A percentile compares a stretch with the other conserved stretches of the same genome.
phyloP scores from a whole-genome alignment of 1,140 invertebrate genomes.

The Bombus confusus region DNA sequence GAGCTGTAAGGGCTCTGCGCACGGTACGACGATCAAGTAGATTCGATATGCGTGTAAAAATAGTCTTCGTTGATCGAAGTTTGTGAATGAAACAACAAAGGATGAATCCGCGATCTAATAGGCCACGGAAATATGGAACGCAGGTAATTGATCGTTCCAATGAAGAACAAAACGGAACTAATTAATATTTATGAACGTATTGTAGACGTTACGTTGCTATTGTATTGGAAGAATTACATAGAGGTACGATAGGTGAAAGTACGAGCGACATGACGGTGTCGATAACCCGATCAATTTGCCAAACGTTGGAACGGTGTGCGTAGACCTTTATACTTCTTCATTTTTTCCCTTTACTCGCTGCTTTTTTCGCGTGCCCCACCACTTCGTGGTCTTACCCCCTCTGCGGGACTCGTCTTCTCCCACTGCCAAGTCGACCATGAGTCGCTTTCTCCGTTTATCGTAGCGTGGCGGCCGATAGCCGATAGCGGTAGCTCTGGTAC shows the following conservation, averaged over 20 bases:
- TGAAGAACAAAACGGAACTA: neutral
- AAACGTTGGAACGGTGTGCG: neutral
- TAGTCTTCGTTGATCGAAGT: neutral
- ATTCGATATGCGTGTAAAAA: neutral
- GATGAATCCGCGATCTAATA: neutral
- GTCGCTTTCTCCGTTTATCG: conserved; percentile 64
- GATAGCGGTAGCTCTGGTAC: conserved; percentile 64
- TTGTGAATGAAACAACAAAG: neutral
- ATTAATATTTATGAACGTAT: neutral
- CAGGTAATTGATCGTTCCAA: neutral
- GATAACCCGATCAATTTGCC: neutral
- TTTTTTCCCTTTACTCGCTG: conserved; percentile 1
- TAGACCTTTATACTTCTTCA: neutral
- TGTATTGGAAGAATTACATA: neutral
- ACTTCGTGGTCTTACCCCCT: neutral
- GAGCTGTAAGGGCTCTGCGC: neutral
- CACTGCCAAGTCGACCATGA: conserved; percentile 24
- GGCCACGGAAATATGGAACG: neutral
- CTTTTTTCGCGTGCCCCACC: conserved; percentile 8
- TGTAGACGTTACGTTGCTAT: neutral
- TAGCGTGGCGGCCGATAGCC: conserved; percentile 51
- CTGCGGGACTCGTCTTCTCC: neutral
- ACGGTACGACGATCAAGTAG: neutral
- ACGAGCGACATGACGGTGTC: too few species aligned
- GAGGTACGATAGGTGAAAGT: neutral